Percentiles rank a stretch among this genome's conserved stretches.
Conservation (phyloP, 2,797 vertebrate genomes). For the Yasuhikotakia modesta region DNA sequence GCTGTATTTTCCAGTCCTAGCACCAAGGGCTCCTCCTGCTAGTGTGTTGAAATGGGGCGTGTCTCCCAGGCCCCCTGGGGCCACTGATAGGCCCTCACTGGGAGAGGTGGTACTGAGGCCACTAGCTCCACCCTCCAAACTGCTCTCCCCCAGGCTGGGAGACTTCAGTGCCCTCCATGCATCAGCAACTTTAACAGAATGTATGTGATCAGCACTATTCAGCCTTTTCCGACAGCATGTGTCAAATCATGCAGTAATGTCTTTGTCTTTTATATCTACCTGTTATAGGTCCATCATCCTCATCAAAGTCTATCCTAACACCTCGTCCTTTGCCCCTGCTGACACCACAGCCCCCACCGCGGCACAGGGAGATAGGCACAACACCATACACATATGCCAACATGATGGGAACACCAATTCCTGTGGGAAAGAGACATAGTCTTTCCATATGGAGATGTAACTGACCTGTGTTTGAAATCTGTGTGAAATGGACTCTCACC, state of each 20-base stretch:
- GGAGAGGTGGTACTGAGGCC: constrained; percentile 91
- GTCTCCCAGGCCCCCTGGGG: constrained; percentile 83
- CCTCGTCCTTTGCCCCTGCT: constrained; percentile 94
- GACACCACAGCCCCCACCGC: constrained; percentile 94
- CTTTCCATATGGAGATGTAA: not conserved
- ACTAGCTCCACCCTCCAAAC: constrained; percentile 91
- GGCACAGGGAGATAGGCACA: constrained; percentile 95
- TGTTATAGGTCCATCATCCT: constrained; percentile 96
- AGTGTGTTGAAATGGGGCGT: constrained; percentile 91
- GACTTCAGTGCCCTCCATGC: constrained; percentile 97
- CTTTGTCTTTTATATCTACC: constrained; percentile 70
- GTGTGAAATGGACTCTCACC: no score
- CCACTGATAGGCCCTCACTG: constrained; percentile 83
- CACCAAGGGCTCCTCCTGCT: constrained; percentile 85
- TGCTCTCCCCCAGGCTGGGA: constrained; percentile 95
- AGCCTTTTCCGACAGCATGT: not conserved
- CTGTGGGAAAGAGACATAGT: constrained; percentile 66
- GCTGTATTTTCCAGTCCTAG: constrained; percentile 90
- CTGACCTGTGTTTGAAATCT: no score
- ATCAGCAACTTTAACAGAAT: constrained; percentile 79
- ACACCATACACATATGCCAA: constrained; percentile 97
- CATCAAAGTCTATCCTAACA: constrained; percentile 95
- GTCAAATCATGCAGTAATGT: not conserved
- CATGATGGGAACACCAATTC: constrained; percentile 98
- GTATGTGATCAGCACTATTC: not conserved